Percentiles rank a stretch among this genome's conserved stretches.
These are phyloP conservation scores for Hassar affinis DNA, from an alignment of 2,113 vertebrate genomes.

Conservation along the genomic window DNA sequence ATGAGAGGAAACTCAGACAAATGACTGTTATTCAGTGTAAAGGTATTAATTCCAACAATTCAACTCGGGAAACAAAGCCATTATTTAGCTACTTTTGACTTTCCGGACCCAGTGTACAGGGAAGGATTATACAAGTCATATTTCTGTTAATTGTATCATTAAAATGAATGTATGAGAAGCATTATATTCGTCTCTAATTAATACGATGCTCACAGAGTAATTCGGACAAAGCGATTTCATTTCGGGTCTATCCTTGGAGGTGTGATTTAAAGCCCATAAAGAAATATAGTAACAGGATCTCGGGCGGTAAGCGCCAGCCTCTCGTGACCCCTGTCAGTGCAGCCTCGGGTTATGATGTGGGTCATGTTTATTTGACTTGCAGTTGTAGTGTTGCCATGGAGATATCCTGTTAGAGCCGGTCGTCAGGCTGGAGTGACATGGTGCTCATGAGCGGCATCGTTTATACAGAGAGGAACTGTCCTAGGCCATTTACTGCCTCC, in stretches of 20 bases:
- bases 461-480: neutral
- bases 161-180: neutral
- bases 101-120: neutral
- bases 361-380: conserved; percentile 22
- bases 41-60: conserved; percentile 45
- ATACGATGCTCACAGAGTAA: neutral
- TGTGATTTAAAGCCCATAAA: conserved; percentile 5
- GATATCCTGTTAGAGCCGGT: conserved; percentile 31
- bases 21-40: conserved; percentile 35
- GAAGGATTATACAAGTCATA: neutral
- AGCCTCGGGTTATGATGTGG: conserved; percentile 21
- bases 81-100: conserved; percentile 17
- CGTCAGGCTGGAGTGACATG: conserved; percentile 24
- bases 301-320: conserved; percentile 3
- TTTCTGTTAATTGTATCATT: conserved; percentile 9
- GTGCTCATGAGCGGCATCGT: neutral
- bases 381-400: conserved; percentile 35
- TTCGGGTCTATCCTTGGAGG: neutral
- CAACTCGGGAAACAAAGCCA: conserved; percentile 34
- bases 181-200: conserved; percentile 2
- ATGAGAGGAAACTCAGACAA: conserved; percentile 13
- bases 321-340: conserved; percentile 7
- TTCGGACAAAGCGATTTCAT: conserved; percentile 14
- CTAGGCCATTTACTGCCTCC: conserved; percentile 25
- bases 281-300: neutral